Evolutionary conservation across 2,888 invertebrate species (phyloP).

Genomic region (Erannis defoliaria): DNA sequence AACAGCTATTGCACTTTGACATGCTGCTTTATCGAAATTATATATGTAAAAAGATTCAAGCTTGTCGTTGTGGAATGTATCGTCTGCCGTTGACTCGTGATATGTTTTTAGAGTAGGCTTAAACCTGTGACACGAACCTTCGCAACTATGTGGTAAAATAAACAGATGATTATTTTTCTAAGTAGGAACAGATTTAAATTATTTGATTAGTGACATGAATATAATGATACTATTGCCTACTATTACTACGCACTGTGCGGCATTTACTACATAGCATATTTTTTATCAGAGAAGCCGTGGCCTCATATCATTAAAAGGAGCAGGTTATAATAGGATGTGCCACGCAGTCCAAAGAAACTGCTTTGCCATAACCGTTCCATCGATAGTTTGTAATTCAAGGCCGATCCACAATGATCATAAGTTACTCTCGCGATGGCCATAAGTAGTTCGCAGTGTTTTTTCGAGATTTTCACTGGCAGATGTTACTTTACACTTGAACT

Average conservation of each 20-base stretch:
- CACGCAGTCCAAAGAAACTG: too few relatives aligned
- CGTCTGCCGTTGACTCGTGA: constrained; percentile 42
- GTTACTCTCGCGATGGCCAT: constrained; percentile 8
- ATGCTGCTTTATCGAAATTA: not conserved
- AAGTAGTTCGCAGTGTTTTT: constrained; percentile 26
- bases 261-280: too few relatives aligned
- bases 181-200: too few relatives aligned
- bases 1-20: not conserved
- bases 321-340: too few relatives aligned
- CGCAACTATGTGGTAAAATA: constrained; percentile 13
- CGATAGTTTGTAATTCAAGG: constrained; percentile 30
- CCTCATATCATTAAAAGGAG: too few relatives aligned
- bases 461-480: constrained; percentile 4
- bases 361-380: not conserved
- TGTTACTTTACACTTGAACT: constrained; percentile 21
- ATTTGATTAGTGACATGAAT: too few relatives aligned
- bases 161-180: too few relatives aligned
- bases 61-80: constrained; percentile 42
- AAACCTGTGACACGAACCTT: constrained; percentile 9
- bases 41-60: not conserved
- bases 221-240: too few relatives aligned
- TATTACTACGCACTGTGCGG: too few relatives aligned
- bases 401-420: constrained; percentile 7
- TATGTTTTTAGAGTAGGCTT: constrained; percentile 46
- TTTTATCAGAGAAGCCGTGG: too few relatives aligned